Evolutionary conservation across 2,888 invertebrate genomes (phyloP), one percentile per base, ranked within the genome.

Genomic region (Macrophya annulata): DNA sequence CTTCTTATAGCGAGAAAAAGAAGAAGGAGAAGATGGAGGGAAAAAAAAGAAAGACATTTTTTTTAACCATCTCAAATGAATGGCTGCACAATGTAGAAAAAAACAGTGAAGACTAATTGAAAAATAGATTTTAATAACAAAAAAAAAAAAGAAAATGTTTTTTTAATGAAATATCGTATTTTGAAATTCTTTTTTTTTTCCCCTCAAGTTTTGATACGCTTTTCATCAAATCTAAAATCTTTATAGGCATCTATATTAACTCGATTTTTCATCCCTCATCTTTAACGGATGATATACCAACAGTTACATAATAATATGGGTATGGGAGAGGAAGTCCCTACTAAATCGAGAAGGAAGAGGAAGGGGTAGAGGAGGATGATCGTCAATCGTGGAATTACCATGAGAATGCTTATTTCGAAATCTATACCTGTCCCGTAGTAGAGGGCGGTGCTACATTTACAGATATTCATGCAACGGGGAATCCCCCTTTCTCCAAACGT

Each of bases 321-420:
- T 31, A 68, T 68, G 6, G 37, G 31, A 37, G 31, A 31, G 37
- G 17, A 17, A 15, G 43, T 74, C 45, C 12, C 10, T 4, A 0
- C 0, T 45, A 12, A 4, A 74, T 45, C 10, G 43, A 45, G 10
- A 6, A 45, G 21, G 10, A 74, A 21, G 21, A 45, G 45, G 74
- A 37, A 3, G 31, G 31, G n/a, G n/a, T n/a, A 31, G 17, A 45
- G 21, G 8, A 74, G 43, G 21, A 45, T 74, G 74, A 37, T 21
- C 74, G 45, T 43, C 74, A 21, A 45, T 74, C 25, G 45, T 21
- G 74, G 9, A 45, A 74, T 74, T 74, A 74, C 74, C 74, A 74
- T 74, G 25, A 74, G n/a, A 74, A 74, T 43, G 25, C 74, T 74
- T 10, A 43, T 45, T 45, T 15, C 8, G 45, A 21, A 45, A 74